Evolutionary conservation across 2,113 vertebrate species (phyloP).

Genomic region (Pteronura brasiliensis): DNA sequence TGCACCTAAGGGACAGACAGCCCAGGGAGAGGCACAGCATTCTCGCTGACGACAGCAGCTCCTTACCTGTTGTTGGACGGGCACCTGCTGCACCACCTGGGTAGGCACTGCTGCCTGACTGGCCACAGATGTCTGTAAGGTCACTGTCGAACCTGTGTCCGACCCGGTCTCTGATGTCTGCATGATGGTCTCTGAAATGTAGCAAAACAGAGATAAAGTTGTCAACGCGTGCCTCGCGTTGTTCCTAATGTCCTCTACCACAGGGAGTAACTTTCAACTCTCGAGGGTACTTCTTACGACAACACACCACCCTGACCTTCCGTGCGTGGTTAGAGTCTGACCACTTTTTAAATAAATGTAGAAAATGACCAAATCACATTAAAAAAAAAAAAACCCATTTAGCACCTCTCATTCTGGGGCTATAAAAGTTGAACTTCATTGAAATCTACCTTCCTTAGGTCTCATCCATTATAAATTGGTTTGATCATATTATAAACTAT

Average conservation of each 20-base stretch:
- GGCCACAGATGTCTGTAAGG: constrained; percentile 89
- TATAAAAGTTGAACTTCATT: background rate
- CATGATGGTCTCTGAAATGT: constrained; percentile 85
- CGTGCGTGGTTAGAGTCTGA: background rate
- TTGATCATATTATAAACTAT: background rate
- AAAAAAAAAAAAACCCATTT: background rate
- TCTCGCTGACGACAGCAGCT: background rate
- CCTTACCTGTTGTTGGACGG: constrained; percentile 88
- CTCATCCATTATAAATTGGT: background rate
- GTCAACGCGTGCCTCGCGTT: background rate
- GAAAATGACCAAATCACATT: background rate
- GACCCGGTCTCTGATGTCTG: constrained; percentile 89
- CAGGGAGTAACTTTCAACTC: background rate
- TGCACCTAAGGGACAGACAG: background rate
- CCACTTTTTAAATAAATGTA: background rate
- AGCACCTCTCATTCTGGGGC: background rate
- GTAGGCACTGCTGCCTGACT: constrained; percentile 89
- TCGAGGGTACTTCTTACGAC: background rate
- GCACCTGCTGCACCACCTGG: constrained; percentile 88
- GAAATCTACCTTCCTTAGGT: background rate
- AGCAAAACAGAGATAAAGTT: constrained; percentile 64
- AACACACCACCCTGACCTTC: background rate
- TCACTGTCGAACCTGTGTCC: constrained; percentile 89
- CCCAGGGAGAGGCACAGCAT: background rate
- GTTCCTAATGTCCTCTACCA: background rate